A percentile compares a stretch with the other conserved stretches of the same genome.
Evolutionary conservation across 2,113 vertebrate species (phyloP).

Genomic region (Grammomys surdaster): DNA sequence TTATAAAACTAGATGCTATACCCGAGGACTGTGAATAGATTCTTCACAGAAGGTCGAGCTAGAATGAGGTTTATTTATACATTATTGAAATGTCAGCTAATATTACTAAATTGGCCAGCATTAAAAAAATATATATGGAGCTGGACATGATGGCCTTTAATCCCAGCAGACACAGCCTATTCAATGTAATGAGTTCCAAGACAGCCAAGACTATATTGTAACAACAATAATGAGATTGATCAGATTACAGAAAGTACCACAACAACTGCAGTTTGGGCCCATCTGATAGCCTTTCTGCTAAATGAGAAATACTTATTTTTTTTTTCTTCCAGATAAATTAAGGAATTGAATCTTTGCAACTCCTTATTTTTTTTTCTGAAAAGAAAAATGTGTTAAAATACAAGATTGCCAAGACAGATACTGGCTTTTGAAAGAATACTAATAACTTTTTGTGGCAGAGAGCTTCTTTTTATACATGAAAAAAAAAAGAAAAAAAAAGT

Average conservation of each 20-base stretch:
- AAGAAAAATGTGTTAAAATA: constrained; percentile 53
- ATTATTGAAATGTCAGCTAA: constrained; percentile 1
- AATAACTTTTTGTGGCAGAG: constrained; percentile 63
- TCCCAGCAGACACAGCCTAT: background rate
- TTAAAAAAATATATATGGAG: background rate
- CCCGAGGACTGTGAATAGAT: background rate
- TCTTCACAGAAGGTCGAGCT: constrained; percentile 50
- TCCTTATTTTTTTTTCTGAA: background rate
- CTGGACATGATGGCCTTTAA: background rate
- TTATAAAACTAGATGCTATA: constrained; percentile 38
- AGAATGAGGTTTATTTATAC: background rate
- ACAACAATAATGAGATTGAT: constrained; percentile 16
- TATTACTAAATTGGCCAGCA: background rate
- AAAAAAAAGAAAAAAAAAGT: background rate
- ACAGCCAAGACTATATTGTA: background rate
- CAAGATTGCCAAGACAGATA: constrained; percentile 54
- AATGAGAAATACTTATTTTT: background rate
- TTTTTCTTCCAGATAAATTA: constrained; percentile 53
- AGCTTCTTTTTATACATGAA: constrained; percentile 47
- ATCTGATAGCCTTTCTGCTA: constrained; percentile 28
- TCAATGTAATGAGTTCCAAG: background rate
- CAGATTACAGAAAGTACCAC: background rate
- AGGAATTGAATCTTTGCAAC: constrained; percentile 48
- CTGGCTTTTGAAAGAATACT: constrained; percentile 64
- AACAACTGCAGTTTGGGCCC: background rate